These are phyloP conservation scores for Chionis minor DNA, from an alignment of 2,113 vertebrate species.

Conservation along the genomic window DNA sequence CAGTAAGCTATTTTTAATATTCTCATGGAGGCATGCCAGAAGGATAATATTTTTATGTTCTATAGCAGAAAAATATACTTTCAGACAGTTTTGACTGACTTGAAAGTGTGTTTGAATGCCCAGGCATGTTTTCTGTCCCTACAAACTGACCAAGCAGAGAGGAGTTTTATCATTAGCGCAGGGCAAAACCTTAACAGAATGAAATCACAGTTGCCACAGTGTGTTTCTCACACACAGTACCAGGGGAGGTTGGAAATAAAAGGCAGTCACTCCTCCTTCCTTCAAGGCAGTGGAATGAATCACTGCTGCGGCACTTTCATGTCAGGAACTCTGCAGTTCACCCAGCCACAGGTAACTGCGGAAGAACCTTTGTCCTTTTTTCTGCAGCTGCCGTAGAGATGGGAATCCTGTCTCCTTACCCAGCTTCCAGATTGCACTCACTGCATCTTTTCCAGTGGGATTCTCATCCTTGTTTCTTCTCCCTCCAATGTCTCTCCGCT, in stretches of 20 bases:
- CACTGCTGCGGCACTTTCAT: accelerated
- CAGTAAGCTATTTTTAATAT: slow-evolving; percentile 67
- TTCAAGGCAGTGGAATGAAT: not conserved
- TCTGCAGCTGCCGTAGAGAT: not conserved
- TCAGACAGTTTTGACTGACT: slow-evolving; percentile 51
- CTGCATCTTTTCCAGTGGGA: not conserved
- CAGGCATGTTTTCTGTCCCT: slow-evolving; percentile 5
- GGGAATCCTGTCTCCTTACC: not conserved
- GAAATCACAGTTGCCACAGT: not conserved
- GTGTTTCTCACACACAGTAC: not conserved
- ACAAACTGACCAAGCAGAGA: not conserved
- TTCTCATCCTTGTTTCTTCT: not conserved
- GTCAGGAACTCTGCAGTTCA: not conserved
- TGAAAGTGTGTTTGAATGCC: slow-evolving; percentile 4
- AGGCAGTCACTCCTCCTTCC: not conserved
- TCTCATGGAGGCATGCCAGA: slow-evolving; percentile 42
- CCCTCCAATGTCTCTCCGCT: not conserved
- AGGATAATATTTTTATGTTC: slow-evolving; percentile 57
- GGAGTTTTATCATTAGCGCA: not conserved
- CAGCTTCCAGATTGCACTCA: not conserved
- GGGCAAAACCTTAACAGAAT: not conserved
- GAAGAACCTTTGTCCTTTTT: not conserved
- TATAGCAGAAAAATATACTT: slow-evolving; percentile 42
- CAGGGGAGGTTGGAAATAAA: not conserved
- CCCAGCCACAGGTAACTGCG: not conserved